Percentiles rank a stretch among this genome's conserved stretches.
These are phyloP conservation scores for Caradrina kadenii DNA, from an alignment of 2,888 invertebrate genomes.

Conservation along the genomic window DNA sequence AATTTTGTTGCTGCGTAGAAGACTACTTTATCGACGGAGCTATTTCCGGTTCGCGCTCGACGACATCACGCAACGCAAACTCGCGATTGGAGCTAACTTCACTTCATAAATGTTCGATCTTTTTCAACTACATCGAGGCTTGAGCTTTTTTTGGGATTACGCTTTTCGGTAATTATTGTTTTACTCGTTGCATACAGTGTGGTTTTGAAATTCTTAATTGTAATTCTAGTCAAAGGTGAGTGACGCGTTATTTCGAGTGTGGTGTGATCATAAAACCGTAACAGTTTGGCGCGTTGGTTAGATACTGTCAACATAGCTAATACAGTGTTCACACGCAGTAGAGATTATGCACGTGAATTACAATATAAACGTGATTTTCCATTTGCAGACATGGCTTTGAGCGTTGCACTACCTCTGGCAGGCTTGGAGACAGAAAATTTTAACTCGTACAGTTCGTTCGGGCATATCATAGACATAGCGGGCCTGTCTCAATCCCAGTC, in stretches of 20 bases:
- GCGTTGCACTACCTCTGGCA: conserved; percentile 91
- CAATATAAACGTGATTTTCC: conserved; percentile 79
- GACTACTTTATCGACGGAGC: conserved; percentile 80
- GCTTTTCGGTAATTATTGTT: conserved; percentile 89
- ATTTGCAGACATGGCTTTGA: conserved; percentile 91
- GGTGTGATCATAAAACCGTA: conserved; percentile 71
- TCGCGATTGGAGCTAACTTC: conserved; percentile 83
- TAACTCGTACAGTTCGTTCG: conserved; percentile 86
- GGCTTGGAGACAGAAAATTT: conserved; percentile 90
- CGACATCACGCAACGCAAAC: conserved; percentile 86
- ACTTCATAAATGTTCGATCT: conserved; percentile 89
- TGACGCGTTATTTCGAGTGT: conserved; percentile 66
- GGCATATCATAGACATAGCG: conserved; percentile 89
- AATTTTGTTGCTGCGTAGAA: conserved; percentile 80
- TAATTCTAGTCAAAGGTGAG: conserved; percentile 72
- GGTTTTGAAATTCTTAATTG: conserved; percentile 64
- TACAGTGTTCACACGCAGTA: conserved; percentile 80
- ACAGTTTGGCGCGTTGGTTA: conserved; percentile 87
- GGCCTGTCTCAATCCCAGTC: conserved; percentile 86
- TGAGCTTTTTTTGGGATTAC: conserved; percentile 86
- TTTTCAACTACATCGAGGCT: conserved; percentile 88
- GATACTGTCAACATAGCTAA: conserved; percentile 87
- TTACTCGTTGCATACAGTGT: conserved; percentile 73
- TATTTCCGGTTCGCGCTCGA: conserved; percentile 87
- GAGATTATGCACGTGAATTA: conserved; percentile 86